phyloP scores from a whole-genome alignment of 2,797 vertebrate species.

The Spea hammondii region DNA sequence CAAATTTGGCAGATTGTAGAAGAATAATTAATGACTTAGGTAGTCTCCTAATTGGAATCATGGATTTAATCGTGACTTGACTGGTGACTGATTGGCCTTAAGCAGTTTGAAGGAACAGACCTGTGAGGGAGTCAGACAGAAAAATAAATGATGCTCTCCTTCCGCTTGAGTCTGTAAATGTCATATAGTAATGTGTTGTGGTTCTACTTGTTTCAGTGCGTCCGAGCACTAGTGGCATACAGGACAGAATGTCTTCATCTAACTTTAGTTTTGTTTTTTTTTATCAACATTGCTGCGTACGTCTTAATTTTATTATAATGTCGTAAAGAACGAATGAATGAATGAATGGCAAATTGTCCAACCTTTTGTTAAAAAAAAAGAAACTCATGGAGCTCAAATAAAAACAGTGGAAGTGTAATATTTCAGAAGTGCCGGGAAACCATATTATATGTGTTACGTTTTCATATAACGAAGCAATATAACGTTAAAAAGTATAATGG shows the following conservation, averaged over 20 bases:
- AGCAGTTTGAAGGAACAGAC: slow-evolving; percentile 46
- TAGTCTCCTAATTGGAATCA: slow-evolving; percentile 44
- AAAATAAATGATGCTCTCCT: slow-evolving; percentile 46
- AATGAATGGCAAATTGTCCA: too few relatives aligned
- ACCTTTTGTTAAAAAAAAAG: too few relatives aligned
- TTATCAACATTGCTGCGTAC: too few relatives aligned
- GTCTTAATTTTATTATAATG: too few relatives aligned
- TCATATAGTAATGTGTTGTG: slow-evolving; percentile 24
- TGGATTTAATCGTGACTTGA: slow-evolving; percentile 47
- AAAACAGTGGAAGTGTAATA: too few relatives aligned
- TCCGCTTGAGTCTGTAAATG: slow-evolving; percentile 30
- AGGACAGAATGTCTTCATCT: not conserved
- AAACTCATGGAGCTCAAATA: too few relatives aligned
- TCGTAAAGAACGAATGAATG: too few relatives aligned
- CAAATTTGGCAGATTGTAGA: slow-evolving; percentile 46
- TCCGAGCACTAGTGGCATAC: slow-evolving; percentile 3
- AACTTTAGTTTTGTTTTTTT: too few relatives aligned
- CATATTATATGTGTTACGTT: too few relatives aligned
- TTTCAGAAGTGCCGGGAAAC: too few relatives aligned
- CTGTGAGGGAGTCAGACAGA: slow-evolving; percentile 38
- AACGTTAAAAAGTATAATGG: too few relatives aligned
- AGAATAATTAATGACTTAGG: slow-evolving; percentile 51
- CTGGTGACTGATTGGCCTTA: slow-evolving; percentile 51
- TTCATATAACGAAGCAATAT: too few relatives aligned
- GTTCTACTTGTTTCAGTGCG: slow-evolving; percentile 4